A percentile compares a stretch with the other conserved stretches of the same genome.
Evolutionary conservation across 2,113 vertebrate genomes (phyloP).

Genomic region (Euleptes europaea): DNA sequence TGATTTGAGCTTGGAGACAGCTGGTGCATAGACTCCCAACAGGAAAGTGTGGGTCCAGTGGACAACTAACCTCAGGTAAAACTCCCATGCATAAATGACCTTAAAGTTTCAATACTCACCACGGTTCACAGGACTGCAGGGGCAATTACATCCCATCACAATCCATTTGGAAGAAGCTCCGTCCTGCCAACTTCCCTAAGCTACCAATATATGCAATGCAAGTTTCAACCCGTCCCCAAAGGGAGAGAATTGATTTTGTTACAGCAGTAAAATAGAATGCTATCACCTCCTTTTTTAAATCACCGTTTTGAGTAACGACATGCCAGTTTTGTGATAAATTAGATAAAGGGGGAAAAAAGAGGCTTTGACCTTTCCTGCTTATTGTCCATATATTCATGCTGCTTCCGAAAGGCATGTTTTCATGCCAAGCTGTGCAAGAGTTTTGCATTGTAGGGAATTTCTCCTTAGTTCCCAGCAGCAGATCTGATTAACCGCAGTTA

Average conservation of each 20-base stretch:
- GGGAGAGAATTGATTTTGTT: background rate
- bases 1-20: too few species aligned
- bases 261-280: constrained; percentile 24
- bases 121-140: background rate
- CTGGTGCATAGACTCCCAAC: too few species aligned
- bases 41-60: too few species aligned
- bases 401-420: constrained; percentile 8
- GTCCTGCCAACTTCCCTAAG: background rate
- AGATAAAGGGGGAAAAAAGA: constrained; percentile 53
- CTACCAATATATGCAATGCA: background rate
- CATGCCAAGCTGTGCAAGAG: constrained; percentile 2
- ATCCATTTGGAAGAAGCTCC: background rate
- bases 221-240: background rate
- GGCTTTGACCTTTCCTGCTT: constrained; percentile 50
- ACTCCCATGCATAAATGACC: too few species aligned
- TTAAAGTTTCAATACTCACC: too few species aligned
- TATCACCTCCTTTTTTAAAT: constrained; percentile 34
- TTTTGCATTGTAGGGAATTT: constrained; percentile 39
- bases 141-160: background rate
- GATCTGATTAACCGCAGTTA: background rate
- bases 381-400: constrained; percentile 38
- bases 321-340: constrained; percentile 47
- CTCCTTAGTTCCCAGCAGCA: constrained; percentile 37
- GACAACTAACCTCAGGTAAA: too few species aligned
- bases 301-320: constrained; percentile 34